phyloP scores from a whole-genome alignment of 2,113 vertebrate genomes.

The Nesospiza acunhae region DNA sequence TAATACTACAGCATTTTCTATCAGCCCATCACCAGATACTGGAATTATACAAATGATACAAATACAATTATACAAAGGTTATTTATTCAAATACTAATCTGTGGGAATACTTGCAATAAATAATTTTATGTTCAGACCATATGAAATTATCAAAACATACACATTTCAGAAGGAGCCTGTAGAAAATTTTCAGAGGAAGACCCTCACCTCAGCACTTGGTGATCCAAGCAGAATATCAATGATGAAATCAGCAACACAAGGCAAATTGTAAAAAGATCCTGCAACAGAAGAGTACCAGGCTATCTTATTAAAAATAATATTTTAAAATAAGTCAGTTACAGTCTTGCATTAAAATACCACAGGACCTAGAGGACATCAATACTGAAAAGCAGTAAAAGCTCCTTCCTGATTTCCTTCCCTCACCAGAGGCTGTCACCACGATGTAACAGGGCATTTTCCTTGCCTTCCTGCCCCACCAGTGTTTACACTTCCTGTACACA shows the following conservation, averaged over 20 bases:
- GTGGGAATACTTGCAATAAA: neutral
- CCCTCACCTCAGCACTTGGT: slow-evolving; percentile 90
- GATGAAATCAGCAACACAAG: slow-evolving; percentile 94
- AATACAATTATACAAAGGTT: neutral
- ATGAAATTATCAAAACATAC: neutral
- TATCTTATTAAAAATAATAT: neutral
- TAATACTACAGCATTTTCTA: neutral
- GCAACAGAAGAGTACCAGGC: neutral
- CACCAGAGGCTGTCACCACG: neutral
- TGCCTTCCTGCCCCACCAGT: neutral
- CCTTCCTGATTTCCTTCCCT: neutral
- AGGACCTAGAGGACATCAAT: neutral
- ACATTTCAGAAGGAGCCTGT: neutral
- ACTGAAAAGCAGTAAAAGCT: neutral
- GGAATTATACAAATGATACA: neutral
- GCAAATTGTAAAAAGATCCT: slow-evolving; percentile 96
- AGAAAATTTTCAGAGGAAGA: neutral
- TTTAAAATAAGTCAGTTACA: neutral
- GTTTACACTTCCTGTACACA: neutral
- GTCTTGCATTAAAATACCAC: neutral
- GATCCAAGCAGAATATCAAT: slow-evolving; percentile 97
- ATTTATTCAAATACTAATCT: neutral
- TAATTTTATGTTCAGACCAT: neutral
- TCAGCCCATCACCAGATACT: neutral
- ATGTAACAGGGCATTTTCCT: neutral